These are phyloP conservation scores for Hypsopygia costalis DNA, from an alignment of 2,888 invertebrate species.

Conservation along the genomic window DNA sequence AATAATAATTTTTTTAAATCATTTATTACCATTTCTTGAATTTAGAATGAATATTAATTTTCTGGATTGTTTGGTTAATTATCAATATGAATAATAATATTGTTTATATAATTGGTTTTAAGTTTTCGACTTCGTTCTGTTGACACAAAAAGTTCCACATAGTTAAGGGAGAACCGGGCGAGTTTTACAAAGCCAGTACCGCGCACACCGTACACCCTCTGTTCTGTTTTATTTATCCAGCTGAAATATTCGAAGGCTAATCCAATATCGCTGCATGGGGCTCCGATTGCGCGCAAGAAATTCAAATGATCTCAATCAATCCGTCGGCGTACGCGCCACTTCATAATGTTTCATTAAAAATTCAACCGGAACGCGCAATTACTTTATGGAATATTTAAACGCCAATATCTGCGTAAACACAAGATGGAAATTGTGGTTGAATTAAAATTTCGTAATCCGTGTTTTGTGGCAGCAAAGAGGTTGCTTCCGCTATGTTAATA, in stretches of 20 bases:
- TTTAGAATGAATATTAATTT: too few relatives aligned
- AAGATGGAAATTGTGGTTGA: conserved; percentile 61
- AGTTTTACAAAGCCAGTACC: conserved; percentile 29
- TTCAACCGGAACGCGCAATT: conserved; percentile 68
- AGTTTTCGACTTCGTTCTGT: too few relatives aligned
- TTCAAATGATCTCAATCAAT: conserved; percentile 75
- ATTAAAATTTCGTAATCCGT: conserved; percentile 67
- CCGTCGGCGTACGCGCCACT: conserved; percentile 49
- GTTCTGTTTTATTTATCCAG: conserved; percentile 55
- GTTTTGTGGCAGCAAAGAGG: conserved; percentile 58
- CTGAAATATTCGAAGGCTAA: conserved; percentile 67
- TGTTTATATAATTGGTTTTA: too few relatives aligned
- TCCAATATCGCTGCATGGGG: conserved; percentile 53
- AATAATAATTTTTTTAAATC: too few relatives aligned
- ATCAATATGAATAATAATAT: too few relatives aligned
- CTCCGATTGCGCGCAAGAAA: conserved; percentile 65
- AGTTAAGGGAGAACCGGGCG: conserved; percentile 33
- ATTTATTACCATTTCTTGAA: too few relatives aligned
- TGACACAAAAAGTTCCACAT: conserved; percentile 43
- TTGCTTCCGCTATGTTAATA: conserved; percentile 68
- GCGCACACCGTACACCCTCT: conserved; percentile 37
- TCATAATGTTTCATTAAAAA: conserved; percentile 72
- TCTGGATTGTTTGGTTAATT: too few relatives aligned
- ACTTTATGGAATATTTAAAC: conserved; percentile 73
- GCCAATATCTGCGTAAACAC: conserved; percentile 63